Base-by-base conservation (phyloP, 1,140 invertebrate species). In the Neodiprion fabricii region DNA sequence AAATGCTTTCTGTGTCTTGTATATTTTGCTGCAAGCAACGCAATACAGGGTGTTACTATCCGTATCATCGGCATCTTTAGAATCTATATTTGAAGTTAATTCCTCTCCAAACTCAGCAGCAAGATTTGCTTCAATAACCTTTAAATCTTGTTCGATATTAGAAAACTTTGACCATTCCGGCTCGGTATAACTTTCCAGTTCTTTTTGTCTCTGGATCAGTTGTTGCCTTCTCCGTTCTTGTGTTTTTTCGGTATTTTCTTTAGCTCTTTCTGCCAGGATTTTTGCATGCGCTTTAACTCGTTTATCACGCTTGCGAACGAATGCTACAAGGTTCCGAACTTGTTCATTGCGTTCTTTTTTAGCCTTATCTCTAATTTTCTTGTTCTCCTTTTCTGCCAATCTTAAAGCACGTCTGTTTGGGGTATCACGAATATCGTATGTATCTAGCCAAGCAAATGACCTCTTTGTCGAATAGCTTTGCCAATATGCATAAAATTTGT, bases 311-410 rank as follows among this genome's bases (percentile, higher is more conserved):
- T 98, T 97, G 9, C 95, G 91, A 0, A 99, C 94, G 90, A 97
- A 99, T 53, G 93, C 93, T 23, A 98, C 96, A 67, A 99, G 88
- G 80, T 95, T 94, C 78, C 95, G 90, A 0, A 97, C 93, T 89
- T 98, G 95, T 82, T 99, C 97, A 89, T 99, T 99, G 76, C 97
- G 90, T 82, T 98, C 95, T 81, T 95, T 96, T 76, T 92, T 94
- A 4, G 96, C 97, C 81, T 94, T 95, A 79, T 96, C 94, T 49
- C 97, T 89, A 21, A 97, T 89, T 89, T 99, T 99, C 83, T 98
- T 98, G 87, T 99, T 99, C 85, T 99, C 98, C 85, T 97, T 97
- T 82, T 99, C 98, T 85, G 98, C 96, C 49, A 95, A 82, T 78
- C 96, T 92, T 1, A 95, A 87, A 11, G 95, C 90, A 76, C 92